Conservation (phyloP, 2,797 vertebrate species). For the Jordanella pulchra region DNA sequence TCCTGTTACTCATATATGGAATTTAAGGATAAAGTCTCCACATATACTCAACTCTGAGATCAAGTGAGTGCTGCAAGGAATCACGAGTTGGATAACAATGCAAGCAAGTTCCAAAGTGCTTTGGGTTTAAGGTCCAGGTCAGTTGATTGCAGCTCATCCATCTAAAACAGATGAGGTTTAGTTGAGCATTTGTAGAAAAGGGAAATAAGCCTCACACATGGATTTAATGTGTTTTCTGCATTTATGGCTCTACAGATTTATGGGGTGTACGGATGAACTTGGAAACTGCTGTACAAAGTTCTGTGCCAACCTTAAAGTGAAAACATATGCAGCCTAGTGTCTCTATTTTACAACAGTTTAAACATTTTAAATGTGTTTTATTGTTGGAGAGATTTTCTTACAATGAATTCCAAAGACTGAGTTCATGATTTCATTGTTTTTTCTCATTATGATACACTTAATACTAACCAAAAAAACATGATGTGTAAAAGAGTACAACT, state of each 20-base stretch:
- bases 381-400: neutral
- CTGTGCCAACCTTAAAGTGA: neutral
- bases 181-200: neutral
- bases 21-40: neutral
- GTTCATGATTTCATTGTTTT: neutral
- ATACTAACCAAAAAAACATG: neutral
- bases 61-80: neutral
- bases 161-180: neutral
- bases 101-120: neutral
- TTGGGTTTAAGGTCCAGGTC: neutral
- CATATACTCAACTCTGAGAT: neutral
- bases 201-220: neutral
- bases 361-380: neutral
- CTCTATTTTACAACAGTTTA: neutral
- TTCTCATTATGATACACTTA: neutral
- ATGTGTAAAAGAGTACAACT: too few relatives aligned
- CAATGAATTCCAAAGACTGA: neutral
- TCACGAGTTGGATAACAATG: neutral
- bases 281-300: neutral
- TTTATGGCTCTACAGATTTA: neutral
- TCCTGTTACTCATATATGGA: neutral
- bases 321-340: neutral
- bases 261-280: neutral
- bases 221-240: neutral
- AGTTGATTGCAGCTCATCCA: constrained; percentile 4